Base-by-base conservation (phyloP, 1,140 invertebrate species). In the Acromyrmex heyeri region DNA sequence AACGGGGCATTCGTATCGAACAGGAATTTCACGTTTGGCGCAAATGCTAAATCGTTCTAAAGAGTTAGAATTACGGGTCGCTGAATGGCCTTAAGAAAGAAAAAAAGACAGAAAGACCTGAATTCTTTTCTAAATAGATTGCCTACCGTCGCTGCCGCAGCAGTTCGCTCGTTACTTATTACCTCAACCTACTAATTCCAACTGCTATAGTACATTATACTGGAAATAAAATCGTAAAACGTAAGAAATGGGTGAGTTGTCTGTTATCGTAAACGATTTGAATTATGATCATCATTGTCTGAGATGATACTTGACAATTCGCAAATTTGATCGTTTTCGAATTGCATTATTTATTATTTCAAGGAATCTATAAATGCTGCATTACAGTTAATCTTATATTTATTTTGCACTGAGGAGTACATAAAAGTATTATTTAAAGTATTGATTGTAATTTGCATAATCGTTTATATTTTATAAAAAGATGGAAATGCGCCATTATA, bases 121-220 rank as follows among this genome's bases (percentile, higher is more conserved):
- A 92, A 94, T 93, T 93, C 92, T 94, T 92, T 91, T 93, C 90
- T 90, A 90, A 92, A 93, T 93, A 91, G 91, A 94, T 94, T 93
- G 91, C 86, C 86, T 90, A 88, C 70, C 88, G 85, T 69, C 62
- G 76, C 59, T 77, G 81, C 44, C 38, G 64, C 79, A 64, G 73
- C 61, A 70, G 77, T 44, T 53, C 82, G 87, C 86, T 94, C 83
- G 90, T 92, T 93, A 92, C 89, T 93, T 93, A 94, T 94, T 94
- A 93, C 92, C 85, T 92, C 92, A 93, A 93, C 90, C 91, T 92
- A 92, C 90, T 93, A 94, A 94, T 94, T 94, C 90, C 70, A 88
- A 53, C 77, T 83, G 85, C 24, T 62, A 61, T 10, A 44, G 55
- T 55, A 70, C 21, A 69, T 81, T 82, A 85, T 85, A 59, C 59